Evolutionary conservation across 1,140 invertebrate genomes (phyloP).

Genomic region (Venturia canescens): DNA sequence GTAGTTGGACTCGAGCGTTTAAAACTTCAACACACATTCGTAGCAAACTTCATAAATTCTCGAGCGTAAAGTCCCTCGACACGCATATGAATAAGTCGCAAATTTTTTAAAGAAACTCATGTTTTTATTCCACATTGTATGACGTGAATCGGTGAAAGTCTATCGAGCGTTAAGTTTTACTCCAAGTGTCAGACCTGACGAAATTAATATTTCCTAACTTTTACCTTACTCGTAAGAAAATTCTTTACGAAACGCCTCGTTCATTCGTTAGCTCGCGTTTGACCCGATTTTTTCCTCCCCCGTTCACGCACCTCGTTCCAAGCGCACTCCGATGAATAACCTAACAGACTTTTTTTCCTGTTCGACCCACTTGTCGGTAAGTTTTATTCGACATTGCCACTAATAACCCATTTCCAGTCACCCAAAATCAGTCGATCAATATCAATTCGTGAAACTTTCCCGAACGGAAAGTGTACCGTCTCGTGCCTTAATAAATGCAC

Average conservation of each 20-base stretch:
- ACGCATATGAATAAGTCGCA: no score
- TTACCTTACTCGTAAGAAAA: background rate
- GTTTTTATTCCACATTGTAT: background rate
- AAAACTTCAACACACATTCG: no score
- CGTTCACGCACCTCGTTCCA: background rate
- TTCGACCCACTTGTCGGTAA: background rate
- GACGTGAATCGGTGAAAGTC: background rate
- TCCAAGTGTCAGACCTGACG: background rate
- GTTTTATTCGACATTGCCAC: background rate
- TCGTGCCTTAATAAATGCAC: no score
- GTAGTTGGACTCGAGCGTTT: no score
- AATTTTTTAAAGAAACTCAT: no score
- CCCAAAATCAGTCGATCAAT: no score
- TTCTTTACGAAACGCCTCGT: background rate
- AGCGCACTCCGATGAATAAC: background rate
- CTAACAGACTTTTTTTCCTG: background rate
- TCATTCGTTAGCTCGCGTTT: background rate
- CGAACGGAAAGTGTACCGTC: no score
- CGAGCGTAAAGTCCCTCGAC: no score
- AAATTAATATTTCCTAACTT: background rate
- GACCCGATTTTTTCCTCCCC: conserved; percentile 6
- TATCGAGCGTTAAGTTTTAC: background rate
- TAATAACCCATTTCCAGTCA: background rate
- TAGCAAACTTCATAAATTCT: no score
- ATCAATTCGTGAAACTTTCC: no score